Conservation (phyloP, 2,113 vertebrate genomes). For the Pithys albifrons region DNA sequence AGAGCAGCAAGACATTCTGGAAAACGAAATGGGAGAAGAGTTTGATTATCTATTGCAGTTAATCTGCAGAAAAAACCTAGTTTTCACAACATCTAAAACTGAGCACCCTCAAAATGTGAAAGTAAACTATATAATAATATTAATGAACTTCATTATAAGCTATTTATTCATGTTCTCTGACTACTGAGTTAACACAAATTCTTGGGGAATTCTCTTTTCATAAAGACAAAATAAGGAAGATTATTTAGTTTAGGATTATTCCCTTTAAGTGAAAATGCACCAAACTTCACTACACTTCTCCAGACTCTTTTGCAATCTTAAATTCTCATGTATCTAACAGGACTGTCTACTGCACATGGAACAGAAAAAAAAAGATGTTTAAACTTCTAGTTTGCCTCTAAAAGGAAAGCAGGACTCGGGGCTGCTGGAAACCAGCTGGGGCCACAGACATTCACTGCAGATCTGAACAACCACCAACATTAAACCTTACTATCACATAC, state of each 20-base stretch:
- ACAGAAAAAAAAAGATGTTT: not conserved
- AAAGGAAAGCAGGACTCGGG: not conserved
- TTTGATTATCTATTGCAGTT: not conserved
- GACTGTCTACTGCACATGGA: not conserved
- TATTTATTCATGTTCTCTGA: not conserved
- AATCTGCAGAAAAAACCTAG: not conserved
- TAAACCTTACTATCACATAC: not conserved
- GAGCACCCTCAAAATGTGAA: not conserved
- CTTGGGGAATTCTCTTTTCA: not conserved
- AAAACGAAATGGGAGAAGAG: not conserved
- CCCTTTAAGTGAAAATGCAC: not conserved
- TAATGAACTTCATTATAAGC: not conserved
- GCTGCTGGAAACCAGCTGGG: not conserved
- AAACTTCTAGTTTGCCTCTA: not conserved
- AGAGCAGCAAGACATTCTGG: constrained; percentile 92
- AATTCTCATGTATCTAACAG: not conserved
- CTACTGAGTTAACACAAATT: not conserved
- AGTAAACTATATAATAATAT: not conserved
- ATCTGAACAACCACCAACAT: not conserved
- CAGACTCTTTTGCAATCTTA: not conserved
- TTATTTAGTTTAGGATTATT: not conserved
- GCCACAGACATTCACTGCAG: not conserved
- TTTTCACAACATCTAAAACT: not conserved
- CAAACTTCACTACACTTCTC: not conserved
- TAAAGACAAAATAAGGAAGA: not conserved